These are phyloP conservation scores for Setophaga petechia DNA, from an alignment of 2,113 vertebrate genomes.

Conservation along the genomic window DNA sequence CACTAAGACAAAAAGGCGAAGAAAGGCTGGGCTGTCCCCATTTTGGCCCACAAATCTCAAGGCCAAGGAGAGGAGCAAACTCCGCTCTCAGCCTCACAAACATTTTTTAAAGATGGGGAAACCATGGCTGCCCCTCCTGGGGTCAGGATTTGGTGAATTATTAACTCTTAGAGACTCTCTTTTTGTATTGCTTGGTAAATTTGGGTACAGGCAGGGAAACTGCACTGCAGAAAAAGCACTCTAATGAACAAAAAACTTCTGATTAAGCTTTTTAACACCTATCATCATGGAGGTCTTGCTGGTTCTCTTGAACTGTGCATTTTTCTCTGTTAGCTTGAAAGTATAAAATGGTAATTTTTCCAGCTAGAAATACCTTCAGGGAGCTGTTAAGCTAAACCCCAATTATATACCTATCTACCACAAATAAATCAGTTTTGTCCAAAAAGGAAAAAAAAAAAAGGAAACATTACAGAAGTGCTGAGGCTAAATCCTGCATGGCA, in stretches of 20 bases:
- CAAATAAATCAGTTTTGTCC: conserved; percentile 17
- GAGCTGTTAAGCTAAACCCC: conserved; percentile 21
- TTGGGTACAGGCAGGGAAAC: not conserved
- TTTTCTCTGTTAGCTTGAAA: conserved; percentile 4
- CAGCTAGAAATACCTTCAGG: conserved; percentile 31
- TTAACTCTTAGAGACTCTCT: not conserved
- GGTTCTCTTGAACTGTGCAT: not conserved
- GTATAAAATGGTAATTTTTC: conserved; percentile 24
- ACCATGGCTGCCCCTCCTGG: fast-evolving
- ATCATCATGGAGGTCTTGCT: not conserved
- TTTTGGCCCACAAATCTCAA: not conserved
- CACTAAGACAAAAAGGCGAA: not conserved
- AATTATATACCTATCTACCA: conserved; percentile 20
- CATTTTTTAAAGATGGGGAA: not conserved
- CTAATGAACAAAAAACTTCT: not conserved
- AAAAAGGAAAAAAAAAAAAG: not conserved
- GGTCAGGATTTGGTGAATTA: not conserved
- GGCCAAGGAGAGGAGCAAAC: not conserved
- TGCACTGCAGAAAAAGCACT: not conserved
- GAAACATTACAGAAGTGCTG: not conserved
- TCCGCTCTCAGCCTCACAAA: not conserved
- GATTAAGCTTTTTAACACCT: not conserved
- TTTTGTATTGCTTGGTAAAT: not conserved
- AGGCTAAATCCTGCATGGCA: conserved; percentile 7
- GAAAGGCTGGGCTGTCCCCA: not conserved